A percentile compares a stretch with the other conserved stretches of the same genome.
Evolutionary conservation across 1,140 invertebrate genomes (phyloP).

Genomic region (Sarcophaga peregrina): DNA sequence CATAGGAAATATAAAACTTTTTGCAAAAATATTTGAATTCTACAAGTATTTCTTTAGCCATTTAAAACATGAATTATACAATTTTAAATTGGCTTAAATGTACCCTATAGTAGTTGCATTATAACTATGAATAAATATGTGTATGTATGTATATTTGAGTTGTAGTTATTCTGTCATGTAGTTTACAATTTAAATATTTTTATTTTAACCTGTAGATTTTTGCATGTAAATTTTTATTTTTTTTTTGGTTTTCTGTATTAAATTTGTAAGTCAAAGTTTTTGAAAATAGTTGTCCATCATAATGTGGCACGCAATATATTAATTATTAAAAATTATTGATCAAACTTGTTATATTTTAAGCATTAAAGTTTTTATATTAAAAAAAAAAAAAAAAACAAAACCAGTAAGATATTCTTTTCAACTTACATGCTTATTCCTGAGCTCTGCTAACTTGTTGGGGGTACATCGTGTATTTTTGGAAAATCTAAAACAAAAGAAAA

Average conservation of each 20-base stretch:
- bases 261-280: conserved; percentile 2
- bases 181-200: not conserved
- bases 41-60: not conserved
- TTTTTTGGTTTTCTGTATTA: not conserved
- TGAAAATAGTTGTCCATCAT: conserved; percentile 17
- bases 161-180: not conserved
- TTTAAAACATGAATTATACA: not conserved
- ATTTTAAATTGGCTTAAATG: conserved; percentile 10
- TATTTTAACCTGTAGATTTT: conserved; percentile 16
- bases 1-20: too few relatives aligned
- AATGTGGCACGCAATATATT: conserved; percentile 7
- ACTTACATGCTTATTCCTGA: too few relatives aligned
- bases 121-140: too few relatives aligned
- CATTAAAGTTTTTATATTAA: not conserved
- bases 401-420: not conserved
- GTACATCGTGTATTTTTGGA: too few relatives aligned
- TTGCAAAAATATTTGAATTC: too few relatives aligned
- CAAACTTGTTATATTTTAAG: not conserved
- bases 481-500: too few relatives aligned
- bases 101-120: not conserved
- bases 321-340: conserved; percentile 25
- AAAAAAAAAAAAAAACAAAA: not conserved
- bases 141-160: too few relatives aligned
- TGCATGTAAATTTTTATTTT: conserved; percentile 16
- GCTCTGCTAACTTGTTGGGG: too few relatives aligned